Evolutionary conservation across 2,797 vertebrate genomes (phyloP).

Genomic region (Dallia pectoralis): DNA sequence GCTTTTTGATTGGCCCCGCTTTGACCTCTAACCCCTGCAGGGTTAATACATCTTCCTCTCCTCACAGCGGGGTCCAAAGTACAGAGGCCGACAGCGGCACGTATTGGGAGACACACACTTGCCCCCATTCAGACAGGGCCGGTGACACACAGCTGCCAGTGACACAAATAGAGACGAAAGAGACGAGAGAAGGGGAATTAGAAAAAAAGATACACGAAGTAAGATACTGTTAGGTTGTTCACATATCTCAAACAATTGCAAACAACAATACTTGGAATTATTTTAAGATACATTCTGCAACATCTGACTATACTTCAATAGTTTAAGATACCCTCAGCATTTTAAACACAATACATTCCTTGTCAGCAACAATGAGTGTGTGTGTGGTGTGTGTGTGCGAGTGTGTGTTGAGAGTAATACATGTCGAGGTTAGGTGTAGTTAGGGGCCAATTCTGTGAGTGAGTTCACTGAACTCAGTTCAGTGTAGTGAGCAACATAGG

Average conservation of each 20-base stretch:
- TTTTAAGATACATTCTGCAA: no score
- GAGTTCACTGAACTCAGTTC: background rate
- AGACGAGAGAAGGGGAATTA: constrained; percentile 14
- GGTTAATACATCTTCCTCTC: constrained; percentile 71
- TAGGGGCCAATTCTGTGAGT: background rate
- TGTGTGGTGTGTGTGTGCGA: no score
- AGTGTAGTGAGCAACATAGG: background rate
- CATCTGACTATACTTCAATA: no score
- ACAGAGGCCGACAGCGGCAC: constrained; percentile 77
- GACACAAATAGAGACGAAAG: constrained; percentile 9
- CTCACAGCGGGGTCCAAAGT: constrained; percentile 75
- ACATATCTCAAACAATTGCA: no score
- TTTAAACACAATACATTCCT: no score
- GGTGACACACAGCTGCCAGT: constrained; percentile 76
- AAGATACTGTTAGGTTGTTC: background rate
- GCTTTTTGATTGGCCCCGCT: constrained; percentile 14
- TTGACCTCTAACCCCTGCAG: constrained; percentile 25
- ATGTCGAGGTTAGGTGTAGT: no score
- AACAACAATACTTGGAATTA: no score
- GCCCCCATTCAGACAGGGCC: constrained; percentile 79
- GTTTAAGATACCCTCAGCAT: no score
- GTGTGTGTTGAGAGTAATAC: no score
- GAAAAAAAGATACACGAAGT: constrained; percentile 9
- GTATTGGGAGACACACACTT: constrained; percentile 82
- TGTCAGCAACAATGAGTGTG: no score